These are phyloP conservation scores for Sceliomorpha sp. DNA, from an alignment of 2,888 invertebrate species.

Conservation along the genomic window DNA sequence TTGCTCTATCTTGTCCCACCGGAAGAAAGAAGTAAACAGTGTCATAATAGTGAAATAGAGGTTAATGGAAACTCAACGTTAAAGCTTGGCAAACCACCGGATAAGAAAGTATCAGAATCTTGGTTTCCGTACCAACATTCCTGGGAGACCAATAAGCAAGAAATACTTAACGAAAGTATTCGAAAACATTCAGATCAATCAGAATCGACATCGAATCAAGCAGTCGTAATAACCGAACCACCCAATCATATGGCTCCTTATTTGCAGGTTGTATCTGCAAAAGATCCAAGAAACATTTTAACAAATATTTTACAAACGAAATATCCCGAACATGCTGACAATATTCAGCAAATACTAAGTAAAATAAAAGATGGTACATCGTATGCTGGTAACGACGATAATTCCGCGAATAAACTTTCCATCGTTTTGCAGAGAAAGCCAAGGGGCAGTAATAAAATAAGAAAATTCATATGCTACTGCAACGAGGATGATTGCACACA, in stretches of 20 bases:
- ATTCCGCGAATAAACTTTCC: too few species aligned
- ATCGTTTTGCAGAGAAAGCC: too few species aligned
- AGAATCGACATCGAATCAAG: conserved; percentile 28
- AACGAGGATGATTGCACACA: too few species aligned
- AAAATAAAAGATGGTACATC: conserved; percentile 11
- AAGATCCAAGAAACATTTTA: conserved; percentile 22
- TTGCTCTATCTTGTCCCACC: not conserved
- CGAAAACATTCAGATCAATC: conserved; percentile 24
- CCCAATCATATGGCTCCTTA: too few species aligned
- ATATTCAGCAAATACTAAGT: conserved; percentile 18
- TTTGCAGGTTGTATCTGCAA: conserved; percentile 16
- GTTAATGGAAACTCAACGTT: conserved; percentile 1
- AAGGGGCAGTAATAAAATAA: too few species aligned
- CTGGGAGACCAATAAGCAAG: conserved; percentile 14
- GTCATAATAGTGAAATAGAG: too few species aligned
- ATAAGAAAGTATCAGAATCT: conserved; percentile 5
- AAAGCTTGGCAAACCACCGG: not conserved
- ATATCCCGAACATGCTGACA: conserved; percentile 22
- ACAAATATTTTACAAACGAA: conserved; percentile 27
- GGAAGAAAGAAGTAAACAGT: too few species aligned
- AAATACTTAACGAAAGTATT: conserved; percentile 19
- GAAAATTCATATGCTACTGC: too few species aligned
- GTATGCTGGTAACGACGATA: too few species aligned
- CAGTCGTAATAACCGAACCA: conserved; percentile 7
- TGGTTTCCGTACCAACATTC: conserved; percentile 8